Base-by-base conservation (phyloP, 2,797 vertebrate genomes). In the Linurgus olivaceus region DNA sequence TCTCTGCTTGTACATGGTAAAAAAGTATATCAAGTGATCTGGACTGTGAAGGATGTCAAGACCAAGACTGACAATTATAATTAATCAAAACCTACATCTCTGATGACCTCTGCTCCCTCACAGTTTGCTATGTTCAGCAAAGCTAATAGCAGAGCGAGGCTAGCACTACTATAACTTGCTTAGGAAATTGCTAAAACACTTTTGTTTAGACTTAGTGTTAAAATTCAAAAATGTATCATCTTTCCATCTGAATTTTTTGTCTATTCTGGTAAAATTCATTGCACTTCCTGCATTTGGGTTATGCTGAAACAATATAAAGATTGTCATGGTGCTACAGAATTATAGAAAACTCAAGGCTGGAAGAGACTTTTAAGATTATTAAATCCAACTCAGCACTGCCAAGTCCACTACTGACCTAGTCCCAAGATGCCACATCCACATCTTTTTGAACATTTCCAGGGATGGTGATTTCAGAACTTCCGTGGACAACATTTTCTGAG, bases 1-100 rank as follows among this genome's bases (percentile, higher is more conserved):
- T 80, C 6, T 73, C 29, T 83, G 29, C 1, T 3, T 16, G 4
- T 13, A 26, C 4, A 7, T 0, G 0, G 3, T 6, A 45, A 68
- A 63, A 61, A 52, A 57, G 2, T 26, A 2, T 33, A 7, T 6
- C 17, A 77, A 62, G 9, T 52, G 8, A 33, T 8, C 7, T 20
- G 16, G 11, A 58, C 17, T 10, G 28, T 18, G 24, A 80, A 70
- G 21, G 14, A 28, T 44, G 25, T 48, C 57, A 77, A 66, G 78
- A 68, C 29, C 13, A 26, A 78, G 61, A 45, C 4, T 10, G 4
- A 16, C 17, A 11, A 38, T 42, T 44, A 35, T 18, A 81, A 26
- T n/a, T 13, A 55, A 21, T 24, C 21, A 84, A 77, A 86, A 18
- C 2, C 8, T 28, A 67, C 8, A 55, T 20, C 9, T 6, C 17